Evolutionary conservation across 2,797 vertebrate genomes (phyloP), one percentile per base, ranked within the genome.

Genomic region (Phalanger gymnotis): DNA sequence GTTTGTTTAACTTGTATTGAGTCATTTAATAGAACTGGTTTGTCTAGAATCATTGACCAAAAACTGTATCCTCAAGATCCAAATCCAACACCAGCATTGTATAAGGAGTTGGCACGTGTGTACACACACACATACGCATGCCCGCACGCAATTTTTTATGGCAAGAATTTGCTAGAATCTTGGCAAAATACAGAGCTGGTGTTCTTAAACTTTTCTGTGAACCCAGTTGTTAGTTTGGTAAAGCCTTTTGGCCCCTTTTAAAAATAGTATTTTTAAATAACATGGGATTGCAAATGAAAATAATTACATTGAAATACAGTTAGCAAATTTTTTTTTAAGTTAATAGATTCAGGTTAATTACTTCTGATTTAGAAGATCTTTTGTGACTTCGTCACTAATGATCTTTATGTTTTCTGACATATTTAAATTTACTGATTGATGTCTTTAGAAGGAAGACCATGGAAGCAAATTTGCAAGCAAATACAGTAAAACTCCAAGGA

Each of bases 61-160:
- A 81, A 81, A 47, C 40, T 81, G 16, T 81, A 81, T 81, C 73
- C 9, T 81, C 73, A 81, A 47, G 47, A 47, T 81, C 22, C 73
- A 25, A 10, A 47, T 81, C 73, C 73, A 81, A 11, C 10, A 47
- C 22, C 73, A 87, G 73, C 73, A 27, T 51, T 51, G 40, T 87
- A 12, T 87, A 51, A 51, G 40, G 25, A 87, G 25, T 87, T 27
- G 73, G 54, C 5, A 2, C 11, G 27, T 28, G 56, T 57, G 27
- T 57, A 4, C 7, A 19, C 40, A 5, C 2, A 7, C 6, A 9
- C 11, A 14, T n/a, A 30, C 13, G 1, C 12, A 34, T 0, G 28
- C 2, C 28, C 57, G 5, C 25, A 58, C 3, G 27, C 31, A 58
- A 10, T 61, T 73, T 73, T 61, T 73, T n/a, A 19, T 40, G n/a